Evolutionary conservation across 37 sponge, comb jelly and placozoan genomes (phyloP), one percentile per base, ranked within the genome.

Genomic region (Petrosia ficiformis): DNA sequence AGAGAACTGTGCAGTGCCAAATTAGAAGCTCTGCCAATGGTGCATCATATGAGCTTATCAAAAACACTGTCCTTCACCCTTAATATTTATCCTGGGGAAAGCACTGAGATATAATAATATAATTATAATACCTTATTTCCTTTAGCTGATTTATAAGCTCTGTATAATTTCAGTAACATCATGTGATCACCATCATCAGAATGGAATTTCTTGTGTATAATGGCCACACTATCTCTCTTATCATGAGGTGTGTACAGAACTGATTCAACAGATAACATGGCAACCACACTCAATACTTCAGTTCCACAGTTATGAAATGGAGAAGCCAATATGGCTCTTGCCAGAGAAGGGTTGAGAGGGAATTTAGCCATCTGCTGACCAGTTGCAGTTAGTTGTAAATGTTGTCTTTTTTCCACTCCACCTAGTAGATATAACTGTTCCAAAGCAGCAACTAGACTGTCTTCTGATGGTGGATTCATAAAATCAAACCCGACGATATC

Each of bases 241-340:
- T 85, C 80, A n/a, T 48, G 76, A 39, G 97, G 97, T 22, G 82
- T 85, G 76, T 74, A 94, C 63, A 94, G 44, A 16, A 94, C 84
- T 25, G 95, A 86, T 26, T 97, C 97, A 65, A 91, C 95, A 35
- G 92, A 88, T 41, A 97, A 61, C 78, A 97, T 48, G n/a, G 97
- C 57, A 3, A 90, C 95, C 30, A 97, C 65, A 3, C 81, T 84
- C 70, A 97, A 21, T 14, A 89, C 75, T 40, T 97, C 95, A 6
- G 82, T 86, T 42, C 84, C 82, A 39, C 86, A 93, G 54, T 48
- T 71, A 10, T 40, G n/a, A 39, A 68, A 70, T 65, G n/a, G 58
- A 71, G 58, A 40, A 22, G 72, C 73, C 25, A 97, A 60, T 24
- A 97, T 72, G 10, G 89, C 76, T 33, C 64, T 78, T 5, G 95